Conservation (phyloP, 2,113 vertebrate species). For the Redunca redunca region DNA sequence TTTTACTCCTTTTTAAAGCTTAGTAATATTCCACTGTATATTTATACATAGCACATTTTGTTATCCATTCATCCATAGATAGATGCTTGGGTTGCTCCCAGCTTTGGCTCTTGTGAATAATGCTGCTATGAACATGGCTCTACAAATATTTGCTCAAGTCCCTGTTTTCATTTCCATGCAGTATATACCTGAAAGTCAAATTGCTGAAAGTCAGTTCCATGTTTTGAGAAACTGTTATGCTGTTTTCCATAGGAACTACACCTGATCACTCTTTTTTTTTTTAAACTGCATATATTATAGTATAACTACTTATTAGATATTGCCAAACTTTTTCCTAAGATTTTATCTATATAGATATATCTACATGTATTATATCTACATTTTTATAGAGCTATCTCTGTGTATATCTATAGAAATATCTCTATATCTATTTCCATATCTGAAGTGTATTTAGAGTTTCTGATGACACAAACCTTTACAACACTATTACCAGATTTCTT, state of each 20-base stretch:
- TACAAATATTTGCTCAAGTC: not conserved
- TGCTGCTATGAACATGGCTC: not conserved
- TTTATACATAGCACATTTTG: not conserved
- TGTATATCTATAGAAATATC: not conserved
- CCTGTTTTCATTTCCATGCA: not conserved
- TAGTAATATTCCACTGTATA: not conserved
- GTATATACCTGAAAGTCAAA: not conserved
- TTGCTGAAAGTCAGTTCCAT: not conserved
- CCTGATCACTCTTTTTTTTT: not conserved
- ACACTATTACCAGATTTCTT: not conserved
- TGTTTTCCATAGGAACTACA: not conserved
- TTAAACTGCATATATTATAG: not conserved
- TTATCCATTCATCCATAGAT: not conserved
- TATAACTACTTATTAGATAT: not conserved
- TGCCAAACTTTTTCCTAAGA: not conserved
- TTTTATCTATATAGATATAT: not conserved
- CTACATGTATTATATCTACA: not conserved
- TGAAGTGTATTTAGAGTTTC: not conserved
- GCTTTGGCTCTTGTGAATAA: not conserved
- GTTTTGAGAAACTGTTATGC: not conserved
- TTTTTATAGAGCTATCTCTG: not conserved
- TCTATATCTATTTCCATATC: not conserved
- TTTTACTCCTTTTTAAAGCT: not conserved
- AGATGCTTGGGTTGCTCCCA: not conserved
- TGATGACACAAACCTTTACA: not conserved